phyloP scores from a whole-genome alignment of 2,797 vertebrate species.

The Myotis pilosus region DNA sequence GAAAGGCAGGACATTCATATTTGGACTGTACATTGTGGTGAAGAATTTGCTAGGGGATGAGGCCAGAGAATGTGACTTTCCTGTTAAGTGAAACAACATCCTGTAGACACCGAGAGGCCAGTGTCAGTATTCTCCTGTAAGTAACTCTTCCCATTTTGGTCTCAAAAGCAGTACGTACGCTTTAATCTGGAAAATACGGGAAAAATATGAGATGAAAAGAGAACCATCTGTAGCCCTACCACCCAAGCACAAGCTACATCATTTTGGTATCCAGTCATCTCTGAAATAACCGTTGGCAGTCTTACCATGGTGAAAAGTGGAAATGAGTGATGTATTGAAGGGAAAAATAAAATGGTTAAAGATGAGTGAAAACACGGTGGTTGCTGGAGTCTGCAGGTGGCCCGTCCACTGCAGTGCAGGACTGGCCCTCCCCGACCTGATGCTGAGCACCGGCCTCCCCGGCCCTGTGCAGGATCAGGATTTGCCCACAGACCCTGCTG shows the following conservation, averaged over 20 bases:
- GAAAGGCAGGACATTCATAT: not conserved
- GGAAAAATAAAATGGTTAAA: not conserved
- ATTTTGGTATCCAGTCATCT: not conserved
- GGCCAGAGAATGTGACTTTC: not conserved
- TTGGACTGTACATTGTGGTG: too few species aligned
- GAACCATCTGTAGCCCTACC: not conserved
- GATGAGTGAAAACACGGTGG: rapidly evolving
- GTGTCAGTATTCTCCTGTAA: not conserved
- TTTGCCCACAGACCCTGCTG: not conserved
- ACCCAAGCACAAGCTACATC: not conserved
- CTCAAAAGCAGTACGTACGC: not conserved
- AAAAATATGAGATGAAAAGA: not conserved
- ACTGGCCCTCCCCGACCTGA: rapidly evolving
- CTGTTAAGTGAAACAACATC: not conserved
- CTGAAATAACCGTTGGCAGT: not conserved
- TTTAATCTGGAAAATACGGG: not conserved
- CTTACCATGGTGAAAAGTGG: not conserved
- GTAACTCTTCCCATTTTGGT: not conserved
- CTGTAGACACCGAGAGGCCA: not conserved
- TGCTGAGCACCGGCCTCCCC: rapidly evolving
- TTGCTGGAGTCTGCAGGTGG: not conserved
- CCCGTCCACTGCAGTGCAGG: not conserved
- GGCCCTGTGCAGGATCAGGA: rapidly evolving
- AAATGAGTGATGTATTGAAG: not conserved
- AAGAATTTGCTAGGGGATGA: not conserved